A percentile compares a stretch with the other conserved stretches of the same genome.
Conservation (phyloP, 1,140 invertebrate species). For the Zelostemma sp. region DNA sequence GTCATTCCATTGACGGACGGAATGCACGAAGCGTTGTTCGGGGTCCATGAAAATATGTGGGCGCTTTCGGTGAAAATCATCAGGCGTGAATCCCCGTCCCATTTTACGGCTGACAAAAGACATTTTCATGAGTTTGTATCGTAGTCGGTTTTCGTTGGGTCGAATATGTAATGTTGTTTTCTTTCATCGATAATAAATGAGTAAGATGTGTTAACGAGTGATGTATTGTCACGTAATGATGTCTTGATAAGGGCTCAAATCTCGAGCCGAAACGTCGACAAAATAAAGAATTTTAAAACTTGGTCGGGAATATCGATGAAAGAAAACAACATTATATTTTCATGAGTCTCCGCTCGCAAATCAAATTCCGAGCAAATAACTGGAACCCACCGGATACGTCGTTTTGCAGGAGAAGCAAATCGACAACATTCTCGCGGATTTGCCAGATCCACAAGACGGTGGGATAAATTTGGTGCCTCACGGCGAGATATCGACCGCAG, state of each 20-base stretch:
- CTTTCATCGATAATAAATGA: no score
- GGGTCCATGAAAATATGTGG: slow-evolving; percentile 60
- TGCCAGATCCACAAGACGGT: slow-evolving; percentile 66
- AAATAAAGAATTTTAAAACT: no score
- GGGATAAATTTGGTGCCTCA: slow-evolving; percentile 64
- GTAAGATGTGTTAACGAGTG: no score
- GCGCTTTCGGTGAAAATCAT: slow-evolving; percentile 56
- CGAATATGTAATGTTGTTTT: neutral
- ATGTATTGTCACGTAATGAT: no score
- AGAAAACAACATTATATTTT: no score
- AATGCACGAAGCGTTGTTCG: slow-evolving; percentile 42
- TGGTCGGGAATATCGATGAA: no score
- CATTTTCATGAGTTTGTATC: no score
- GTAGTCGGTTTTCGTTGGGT: neutral
- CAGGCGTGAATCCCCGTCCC: slow-evolving; percentile 50
- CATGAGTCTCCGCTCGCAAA: no score
- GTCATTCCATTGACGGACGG: slow-evolving; percentile 54
- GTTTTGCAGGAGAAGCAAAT: slow-evolving; percentile 64
- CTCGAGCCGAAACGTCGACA: no score
- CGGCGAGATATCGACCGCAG: slow-evolving; percentile 62
- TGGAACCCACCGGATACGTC: slow-evolving; percentile 54
- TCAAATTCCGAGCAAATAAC: no score
- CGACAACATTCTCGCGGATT: slow-evolving; percentile 54
- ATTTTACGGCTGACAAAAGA: slow-evolving; percentile 52
- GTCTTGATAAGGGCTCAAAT: no score